These are phyloP conservation scores for Schizothorax lantsangensis DNA, from an alignment of 2,797 vertebrate species.

Conservation along the genomic window DNA sequence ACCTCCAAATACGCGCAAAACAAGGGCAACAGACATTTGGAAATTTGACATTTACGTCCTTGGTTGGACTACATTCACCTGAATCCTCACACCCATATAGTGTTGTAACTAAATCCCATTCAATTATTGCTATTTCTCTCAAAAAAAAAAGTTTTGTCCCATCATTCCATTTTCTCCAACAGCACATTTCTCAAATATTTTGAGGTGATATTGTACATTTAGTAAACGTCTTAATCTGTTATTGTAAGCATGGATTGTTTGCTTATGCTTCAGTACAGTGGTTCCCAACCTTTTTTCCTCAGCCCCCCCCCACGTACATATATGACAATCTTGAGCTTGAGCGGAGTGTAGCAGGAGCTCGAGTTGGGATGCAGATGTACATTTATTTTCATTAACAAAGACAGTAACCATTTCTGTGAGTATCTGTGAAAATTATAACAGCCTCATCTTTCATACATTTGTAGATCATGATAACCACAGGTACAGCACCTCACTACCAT, in stretches of 20 bases:
- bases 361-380: too few species aligned
- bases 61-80: slow-evolving; percentile 54
- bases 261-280: neutral
- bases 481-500: too few species aligned
- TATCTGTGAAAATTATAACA: too few species aligned
- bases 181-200: neutral
- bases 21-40: neutral
- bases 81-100: slow-evolving; percentile 19
- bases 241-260: neutral
- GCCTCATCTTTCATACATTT: too few species aligned
- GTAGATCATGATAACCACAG: too few species aligned
- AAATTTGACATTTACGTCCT: slow-evolving; percentile 28
- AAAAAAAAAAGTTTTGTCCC: neutral
- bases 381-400: too few species aligned
- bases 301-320: too few species aligned
- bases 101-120: slow-evolving; percentile 29
- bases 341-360: too few species aligned
- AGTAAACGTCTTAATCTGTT: neutral
- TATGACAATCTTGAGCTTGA: too few species aligned
- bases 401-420: too few species aligned
- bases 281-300: too few species aligned
- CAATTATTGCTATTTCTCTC: slow-evolving; percentile 26
- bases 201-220: slow-evolving; percentile 8
- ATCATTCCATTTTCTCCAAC: slow-evolving; percentile 13
- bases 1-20: slow-evolving; percentile 9